These are phyloP conservation scores for Ardeotis arabs DNA, from an alignment of 2,113 vertebrate genomes.

Conservation along the genomic window DNA sequence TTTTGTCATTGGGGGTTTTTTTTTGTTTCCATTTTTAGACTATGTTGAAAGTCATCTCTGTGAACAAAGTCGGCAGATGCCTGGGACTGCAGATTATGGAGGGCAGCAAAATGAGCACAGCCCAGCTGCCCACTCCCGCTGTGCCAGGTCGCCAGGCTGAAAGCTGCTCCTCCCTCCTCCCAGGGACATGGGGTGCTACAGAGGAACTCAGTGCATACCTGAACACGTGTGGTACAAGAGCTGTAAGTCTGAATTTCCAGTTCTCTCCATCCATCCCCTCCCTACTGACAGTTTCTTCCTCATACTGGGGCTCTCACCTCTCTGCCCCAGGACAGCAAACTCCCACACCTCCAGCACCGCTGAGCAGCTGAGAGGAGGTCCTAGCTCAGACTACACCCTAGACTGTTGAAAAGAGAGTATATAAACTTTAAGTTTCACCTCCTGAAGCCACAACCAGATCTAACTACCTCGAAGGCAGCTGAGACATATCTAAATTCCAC, in stretches of 20 bases:
- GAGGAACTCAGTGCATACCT: rapidly evolving
- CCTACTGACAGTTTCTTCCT: neutral
- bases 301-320: neutral
- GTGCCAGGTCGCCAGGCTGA: neutral
- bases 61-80: neutral
- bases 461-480: neutral
- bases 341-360: neutral
- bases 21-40: neutral
- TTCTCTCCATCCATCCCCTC: neutral
- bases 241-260: neutral
- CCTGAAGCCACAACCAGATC: neutral
- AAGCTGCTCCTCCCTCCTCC: neutral
- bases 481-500: neutral
- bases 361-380: neutral
- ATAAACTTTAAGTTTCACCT: neutral
- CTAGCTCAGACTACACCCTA: neutral
- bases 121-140: neutral
- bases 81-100: neutral
- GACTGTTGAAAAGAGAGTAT: neutral
- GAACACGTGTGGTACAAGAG: rapidly evolving
- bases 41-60: neutral
- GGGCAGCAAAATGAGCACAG: neutral
- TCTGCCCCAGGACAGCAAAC: neutral
- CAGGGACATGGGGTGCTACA: rapidly evolving
- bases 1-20: neutral